phyloP scores from a whole-genome alignment of 2,888 invertebrate species.

The Drosophila borealis region DNA sequence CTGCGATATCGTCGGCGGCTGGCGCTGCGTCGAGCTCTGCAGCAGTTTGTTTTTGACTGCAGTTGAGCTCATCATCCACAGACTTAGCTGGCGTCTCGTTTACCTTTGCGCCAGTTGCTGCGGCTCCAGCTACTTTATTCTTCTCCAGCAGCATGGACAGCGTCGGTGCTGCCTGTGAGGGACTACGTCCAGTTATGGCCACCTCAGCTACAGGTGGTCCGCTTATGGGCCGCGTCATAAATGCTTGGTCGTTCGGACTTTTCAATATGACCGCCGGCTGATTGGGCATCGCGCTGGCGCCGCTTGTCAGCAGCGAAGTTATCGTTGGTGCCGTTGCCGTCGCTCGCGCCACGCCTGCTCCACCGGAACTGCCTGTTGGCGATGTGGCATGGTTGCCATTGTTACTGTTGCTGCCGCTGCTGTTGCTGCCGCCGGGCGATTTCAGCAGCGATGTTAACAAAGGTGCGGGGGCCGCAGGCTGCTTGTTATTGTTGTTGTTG shows the following conservation, averaged over 20 bases:
- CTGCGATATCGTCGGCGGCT: constrained; percentile 23
- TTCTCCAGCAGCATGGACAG: constrained; percentile 90
- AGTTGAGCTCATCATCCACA: constrained; percentile 5
- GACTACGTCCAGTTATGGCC: constrained; percentile 83
- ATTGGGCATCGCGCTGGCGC: constrained; percentile 69
- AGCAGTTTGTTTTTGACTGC: constrained; percentile 41
- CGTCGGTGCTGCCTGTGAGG: constrained; percentile 90
- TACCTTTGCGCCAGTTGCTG: constrained; percentile 15
- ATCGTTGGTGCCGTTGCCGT: constrained; percentile 84
- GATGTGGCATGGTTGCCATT: constrained; percentile 74
- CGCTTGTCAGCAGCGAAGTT: constrained; percentile 84
- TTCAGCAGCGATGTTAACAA: constrained; percentile 93
- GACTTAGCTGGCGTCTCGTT: constrained; percentile 21
- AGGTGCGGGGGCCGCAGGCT: constrained; percentile 88
- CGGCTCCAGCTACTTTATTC: constrained; percentile 73
- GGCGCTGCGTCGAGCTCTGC: constrained; percentile 14
- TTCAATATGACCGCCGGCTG: constrained; percentile 73
- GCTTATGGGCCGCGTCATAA: constrained; percentile 82
- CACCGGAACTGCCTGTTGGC: constrained; percentile 26
- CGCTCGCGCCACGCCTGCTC: constrained; percentile 67
- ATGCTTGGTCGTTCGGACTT: constrained; percentile 67
- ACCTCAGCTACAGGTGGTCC: constrained; percentile 78
- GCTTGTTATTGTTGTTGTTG: constrained; percentile 57
- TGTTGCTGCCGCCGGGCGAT: constrained; percentile 84
- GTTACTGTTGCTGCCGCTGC: constrained; percentile 52